Base-by-base conservation (phyloP, 2,888 invertebrate species). In the Idaea biselata region DNA sequence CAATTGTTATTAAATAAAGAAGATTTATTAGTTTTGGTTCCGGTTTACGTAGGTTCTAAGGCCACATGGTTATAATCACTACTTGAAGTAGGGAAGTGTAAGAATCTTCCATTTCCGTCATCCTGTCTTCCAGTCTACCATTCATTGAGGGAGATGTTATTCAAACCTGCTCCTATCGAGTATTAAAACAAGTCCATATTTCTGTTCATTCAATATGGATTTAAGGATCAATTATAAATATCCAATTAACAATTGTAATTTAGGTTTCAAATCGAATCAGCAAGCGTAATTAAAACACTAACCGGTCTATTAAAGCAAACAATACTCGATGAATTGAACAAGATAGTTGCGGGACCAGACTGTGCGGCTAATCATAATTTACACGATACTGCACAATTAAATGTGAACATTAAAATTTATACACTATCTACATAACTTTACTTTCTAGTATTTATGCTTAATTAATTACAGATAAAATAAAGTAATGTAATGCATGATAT, bases 271-370 rank as follows among this genome's bases (percentile, higher is more conserved):
- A 68, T 70, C 65, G 31, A 62, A 80, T 79, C 77, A 74, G 75
- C 71, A 72, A 81, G 74, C 80, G 81, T 86, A 84, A 86, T 86
- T 83, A 84, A 86, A 85, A 79, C 80, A 81, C 82, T 81, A 83
- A 80, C 77, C 74, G 81, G 81, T 81, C 83, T 82, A 84, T 81
- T 86, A 81, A 82, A 74, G 70, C 77, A 77, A 77, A 79, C 78
- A 81, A 78, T 81, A 75, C 81, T 78, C 74, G 72, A 77, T 78
- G 79, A 78, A 80, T 76, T 74, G 82, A 81, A 87, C 87, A 87
- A 81, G 87, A 80, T 83, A 81, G 78, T 85, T 82, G 87, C 82
- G 86, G 83, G 76, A 62, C 83, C 78, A 61, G 66, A 66, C 66
- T 64, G 68, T 66, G 17, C 18, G 17, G 18, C 18, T 56, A 56